Base-by-base conservation (phyloP, 2,113 vertebrate genomes). In the Brachyhypopomus gauderio region DNA sequence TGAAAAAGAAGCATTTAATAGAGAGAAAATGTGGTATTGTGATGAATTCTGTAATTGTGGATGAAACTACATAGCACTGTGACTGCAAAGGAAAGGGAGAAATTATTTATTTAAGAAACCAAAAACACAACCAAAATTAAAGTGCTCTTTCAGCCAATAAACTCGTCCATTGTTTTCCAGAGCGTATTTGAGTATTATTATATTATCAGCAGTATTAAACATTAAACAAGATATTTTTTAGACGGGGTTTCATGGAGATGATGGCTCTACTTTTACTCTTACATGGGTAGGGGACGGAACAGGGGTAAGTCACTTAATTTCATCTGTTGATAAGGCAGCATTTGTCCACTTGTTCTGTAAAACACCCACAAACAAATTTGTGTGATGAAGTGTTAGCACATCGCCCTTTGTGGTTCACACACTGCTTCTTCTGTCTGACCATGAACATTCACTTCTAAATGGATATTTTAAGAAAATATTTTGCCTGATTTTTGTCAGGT, bases 221-320 rank as follows among this genome's bases (percentile, higher is more conserved):
- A 38, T 69, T 9, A 1, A n/a, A n/a, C n/a, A n/a, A 76, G 17
- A 8, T 9, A 69, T 77, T 23, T 72, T 67, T 23, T 36, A 94
- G 93, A 94, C 92, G 11, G 91, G 91, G 2, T 94, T 94, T 83
- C 92, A 93, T 73, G 93, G 91, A 14, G 93, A 94, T 75, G 91
- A 94, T 25, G 93, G 93, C 48, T 93, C 92, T 74, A 88, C 92
- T 79, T 92, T 94, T 30, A 92, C 90, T 36, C 90, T 94, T 80
- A 93, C 93, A 3, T 94, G 93, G 93, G 91, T 94, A 60, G 93
- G 93, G 1, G 91, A 93, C 79, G 93, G 89, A 6, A 93, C 93
- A 19, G 93, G 93, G 74, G 93, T 94, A 79, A 93, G 93, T 76
- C 19, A 30, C 5, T 22, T 30, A 69, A 27, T 14, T 14, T 36